Evolutionary conservation across 1,140 invertebrate genomes (phyloP).

Genomic region (Temnothorax longispinosus): DNA sequence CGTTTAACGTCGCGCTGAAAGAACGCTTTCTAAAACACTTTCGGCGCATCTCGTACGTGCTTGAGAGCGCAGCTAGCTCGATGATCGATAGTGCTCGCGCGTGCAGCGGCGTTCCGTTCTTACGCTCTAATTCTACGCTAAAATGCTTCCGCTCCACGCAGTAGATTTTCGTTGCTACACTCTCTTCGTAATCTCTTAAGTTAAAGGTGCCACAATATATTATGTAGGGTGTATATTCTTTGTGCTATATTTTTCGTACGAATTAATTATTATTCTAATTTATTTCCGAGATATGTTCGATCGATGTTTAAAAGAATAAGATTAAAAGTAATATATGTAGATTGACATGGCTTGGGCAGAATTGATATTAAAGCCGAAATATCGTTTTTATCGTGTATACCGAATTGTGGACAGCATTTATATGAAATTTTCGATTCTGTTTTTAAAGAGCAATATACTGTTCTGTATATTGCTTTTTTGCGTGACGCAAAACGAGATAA

Average conservation of each 20-base stretch:
- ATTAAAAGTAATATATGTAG: slow-evolving; percentile 17
- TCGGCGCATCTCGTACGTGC: slow-evolving; percentile 45
- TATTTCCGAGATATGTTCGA: not conserved
- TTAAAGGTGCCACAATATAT: not conserved
- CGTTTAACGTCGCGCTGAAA: slow-evolving; percentile 42
- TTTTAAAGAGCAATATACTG: slow-evolving; percentile 36
- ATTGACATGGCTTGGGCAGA: not conserved
- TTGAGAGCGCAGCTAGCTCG: slow-evolving; percentile 23
- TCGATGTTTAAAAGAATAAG: not conserved
- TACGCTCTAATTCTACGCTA: slow-evolving; percentile 49
- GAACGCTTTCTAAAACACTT: slow-evolving; percentile 58
- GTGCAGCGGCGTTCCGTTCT: slow-evolving; percentile 21
- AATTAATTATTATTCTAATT: not conserved
- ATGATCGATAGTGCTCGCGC: slow-evolving; percentile 50
- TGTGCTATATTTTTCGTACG: not conserved
- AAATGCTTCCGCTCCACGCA: slow-evolving; percentile 17
- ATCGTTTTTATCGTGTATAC: not conserved
- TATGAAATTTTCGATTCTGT: slow-evolving; percentile 34
- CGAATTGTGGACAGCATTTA: slow-evolving; percentile 1
- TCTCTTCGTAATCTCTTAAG: not conserved
- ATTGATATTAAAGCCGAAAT: slow-evolving; percentile 37
- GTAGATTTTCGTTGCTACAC: not conserved
- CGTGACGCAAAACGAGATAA: not conserved
- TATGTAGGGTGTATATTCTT: not conserved
- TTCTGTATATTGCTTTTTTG: slow-evolving; percentile 32